A percentile compares a stretch with the other conserved stretches of the same genome.
Conservation (phyloP, 2,797 vertebrate genomes). For the Thalassophryne amazonica region DNA sequence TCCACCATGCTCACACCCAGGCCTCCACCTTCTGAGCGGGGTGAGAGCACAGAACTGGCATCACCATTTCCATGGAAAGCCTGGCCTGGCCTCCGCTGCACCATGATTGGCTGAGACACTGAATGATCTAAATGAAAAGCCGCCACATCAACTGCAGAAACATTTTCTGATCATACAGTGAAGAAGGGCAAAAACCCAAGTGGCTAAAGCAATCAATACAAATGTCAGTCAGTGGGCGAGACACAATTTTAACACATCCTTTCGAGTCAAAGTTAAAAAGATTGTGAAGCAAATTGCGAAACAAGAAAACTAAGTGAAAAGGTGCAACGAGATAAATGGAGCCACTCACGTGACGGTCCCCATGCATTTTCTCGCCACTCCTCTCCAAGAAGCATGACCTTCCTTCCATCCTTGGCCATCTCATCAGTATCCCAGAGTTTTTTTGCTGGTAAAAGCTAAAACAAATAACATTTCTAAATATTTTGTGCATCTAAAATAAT, state of each 20-base stretch:
- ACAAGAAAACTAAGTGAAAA: background rate
- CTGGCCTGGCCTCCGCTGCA: conserved; percentile 95
- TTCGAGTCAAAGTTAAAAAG: background rate
- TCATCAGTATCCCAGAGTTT: conserved; percentile 99
- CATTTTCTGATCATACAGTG: background rate
- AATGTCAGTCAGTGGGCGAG: background rate
- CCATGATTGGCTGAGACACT: conserved; percentile 99
- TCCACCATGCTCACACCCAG: conserved; percentile 99
- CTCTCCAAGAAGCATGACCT: conserved; percentile 96
- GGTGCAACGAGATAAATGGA: background rate
- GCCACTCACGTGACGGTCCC: conserved; percentile 93
- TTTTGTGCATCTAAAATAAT: background rate
- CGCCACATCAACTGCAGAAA: conserved; percentile 23
- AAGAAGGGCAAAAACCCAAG: background rate
- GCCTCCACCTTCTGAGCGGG: conserved; percentile 96
- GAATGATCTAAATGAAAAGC: conserved; percentile 88
- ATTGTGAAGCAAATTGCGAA: background rate
- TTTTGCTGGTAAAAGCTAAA: conserved; percentile 94
- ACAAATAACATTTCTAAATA: background rate
- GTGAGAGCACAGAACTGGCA: conserved; percentile 94
- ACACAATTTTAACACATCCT: background rate
- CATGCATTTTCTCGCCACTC: conserved; percentile 97
- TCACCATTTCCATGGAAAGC: conserved; percentile 97
- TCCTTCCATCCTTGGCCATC: conserved; percentile 95
- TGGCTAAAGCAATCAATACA: background rate